A percentile compares a stretch with the other conserved stretches of the same genome.
Evolutionary conservation across 2,113 vertebrate species (phyloP).

Genomic region (Dromaius novaehollandiae): DNA sequence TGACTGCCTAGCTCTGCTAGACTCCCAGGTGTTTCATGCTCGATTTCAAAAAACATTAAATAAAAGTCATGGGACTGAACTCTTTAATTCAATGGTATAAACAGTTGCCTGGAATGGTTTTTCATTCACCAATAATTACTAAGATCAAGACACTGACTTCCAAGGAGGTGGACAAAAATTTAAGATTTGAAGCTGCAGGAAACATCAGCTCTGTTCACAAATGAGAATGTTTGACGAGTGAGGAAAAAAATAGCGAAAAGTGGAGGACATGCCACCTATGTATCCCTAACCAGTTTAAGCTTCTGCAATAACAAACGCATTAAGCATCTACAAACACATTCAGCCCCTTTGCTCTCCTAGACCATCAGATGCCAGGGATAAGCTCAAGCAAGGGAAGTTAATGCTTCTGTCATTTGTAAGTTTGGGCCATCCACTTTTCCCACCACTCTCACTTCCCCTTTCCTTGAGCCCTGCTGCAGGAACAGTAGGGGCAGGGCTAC

Average conservation of each 20-base stretch:
- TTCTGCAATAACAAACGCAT: neutral
- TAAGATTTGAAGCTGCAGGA: neutral
- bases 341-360: neutral
- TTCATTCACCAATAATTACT: neutral
- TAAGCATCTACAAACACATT: neutral
- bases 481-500: neutral
- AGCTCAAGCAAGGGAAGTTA: neutral
- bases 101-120: neutral
- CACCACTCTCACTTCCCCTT: neutral
- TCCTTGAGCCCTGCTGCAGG: neutral
- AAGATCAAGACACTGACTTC: neutral
- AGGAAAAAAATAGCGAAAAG: neutral
- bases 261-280: neutral
- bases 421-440: neutral
- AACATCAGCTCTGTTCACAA: neutral
- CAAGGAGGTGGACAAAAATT: fast-evolving
- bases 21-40: neutral
- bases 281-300: neutral
- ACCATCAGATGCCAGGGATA: neutral
- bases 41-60: neutral
- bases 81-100: neutral
- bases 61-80: neutral
- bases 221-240: neutral
- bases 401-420: neutral
- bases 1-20: neutral